phyloP scores from a whole-genome alignment of 1,140 invertebrate species.

The Chionoecetes opilio region DNA sequence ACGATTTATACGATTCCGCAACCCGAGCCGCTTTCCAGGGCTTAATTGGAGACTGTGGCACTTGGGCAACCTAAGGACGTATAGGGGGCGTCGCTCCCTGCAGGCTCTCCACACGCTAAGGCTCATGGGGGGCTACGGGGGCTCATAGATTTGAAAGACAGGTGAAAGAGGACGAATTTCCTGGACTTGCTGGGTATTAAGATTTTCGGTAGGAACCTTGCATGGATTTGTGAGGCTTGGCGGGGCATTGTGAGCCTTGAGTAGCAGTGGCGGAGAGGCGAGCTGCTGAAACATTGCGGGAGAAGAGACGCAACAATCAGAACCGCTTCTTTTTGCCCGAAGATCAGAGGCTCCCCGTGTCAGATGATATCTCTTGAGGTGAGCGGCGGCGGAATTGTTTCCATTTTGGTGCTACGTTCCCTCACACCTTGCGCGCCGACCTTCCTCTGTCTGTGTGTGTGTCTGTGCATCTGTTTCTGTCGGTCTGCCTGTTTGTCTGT shows the following conservation, averaged over 20 bases:
- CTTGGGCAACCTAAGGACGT: background rate
- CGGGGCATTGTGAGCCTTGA: constrained; percentile 41
- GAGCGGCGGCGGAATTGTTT: constrained; percentile 34
- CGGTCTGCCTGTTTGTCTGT: background rate
- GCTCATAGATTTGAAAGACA: constrained; percentile 52
- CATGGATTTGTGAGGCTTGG: constrained; percentile 66
- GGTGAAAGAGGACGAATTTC: constrained; percentile 73
- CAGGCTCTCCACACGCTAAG: background rate
- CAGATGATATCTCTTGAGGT: constrained; percentile 61
- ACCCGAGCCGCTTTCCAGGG: background rate
- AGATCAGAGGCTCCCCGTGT: constrained; percentile 68
- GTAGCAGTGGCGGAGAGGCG: background rate
- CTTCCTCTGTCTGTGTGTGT: background rate
- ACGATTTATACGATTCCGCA: constrained; percentile 67
- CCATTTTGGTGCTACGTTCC: constrained; percentile 34
- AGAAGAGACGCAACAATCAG: constrained; percentile 75
- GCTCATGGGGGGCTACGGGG: background rate
- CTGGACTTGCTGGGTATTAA: constrained; percentile 68
- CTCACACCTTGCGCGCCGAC: background rate
- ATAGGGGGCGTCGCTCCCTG: background rate
- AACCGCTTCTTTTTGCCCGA: constrained; percentile 73
- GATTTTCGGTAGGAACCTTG: constrained; percentile 75
- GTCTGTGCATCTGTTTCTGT: background rate
- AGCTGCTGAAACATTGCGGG: constrained; percentile 74
- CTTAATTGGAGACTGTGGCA: background rate